Evolutionary conservation across 2,888 invertebrate genomes (phyloP), one percentile per base, ranked within the genome.

Genomic region (Galeruca laticollis): DNA sequence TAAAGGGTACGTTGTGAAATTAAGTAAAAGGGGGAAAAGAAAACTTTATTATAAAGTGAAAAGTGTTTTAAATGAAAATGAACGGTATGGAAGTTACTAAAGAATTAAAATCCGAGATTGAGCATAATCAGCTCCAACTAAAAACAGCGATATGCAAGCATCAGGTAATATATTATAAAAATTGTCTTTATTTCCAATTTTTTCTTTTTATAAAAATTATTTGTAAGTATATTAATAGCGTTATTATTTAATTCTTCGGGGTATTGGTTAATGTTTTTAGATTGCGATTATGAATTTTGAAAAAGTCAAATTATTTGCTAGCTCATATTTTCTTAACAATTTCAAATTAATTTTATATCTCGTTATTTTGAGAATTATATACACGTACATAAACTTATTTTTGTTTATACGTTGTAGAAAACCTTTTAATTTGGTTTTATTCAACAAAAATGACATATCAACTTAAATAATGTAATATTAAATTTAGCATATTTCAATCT

Each of bases 141-240:
- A 84, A 83, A 82, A 81, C 79, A 75, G 85, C 85, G 68, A 85
- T 86, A 78, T 78, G 81, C 74, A 83, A 83, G 81, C 86, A 86
- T 82, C 86, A 86, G 84, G 86, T 86, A 84, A 84, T 81, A 82
- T 79, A 76, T 74, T 63, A 26, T 26, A 26, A 63, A 65, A 69
- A 66, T 67, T 67, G 60, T 75, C 4, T 2, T 79, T 78, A 70
- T 59, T 76, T 69, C 64, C 73, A 78, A 78, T 77, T 79, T 66
- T 61, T 64, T 52, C 49, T 63, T 47, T 10, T 10, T 40, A 57
- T 15, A 13, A n/a, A 15, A 6, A 3, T 11, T n/a, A 15, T 56
- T 26, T 33, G 26, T 26, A 11, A 9, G 21, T 57, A 57, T 57
- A 18, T 57, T 43, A 43, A 15, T 21, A 8, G 8, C n/a, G 40